phyloP scores from a whole-genome alignment of 2,797 vertebrate species.

The Percopsis omiscomaycus region DNA sequence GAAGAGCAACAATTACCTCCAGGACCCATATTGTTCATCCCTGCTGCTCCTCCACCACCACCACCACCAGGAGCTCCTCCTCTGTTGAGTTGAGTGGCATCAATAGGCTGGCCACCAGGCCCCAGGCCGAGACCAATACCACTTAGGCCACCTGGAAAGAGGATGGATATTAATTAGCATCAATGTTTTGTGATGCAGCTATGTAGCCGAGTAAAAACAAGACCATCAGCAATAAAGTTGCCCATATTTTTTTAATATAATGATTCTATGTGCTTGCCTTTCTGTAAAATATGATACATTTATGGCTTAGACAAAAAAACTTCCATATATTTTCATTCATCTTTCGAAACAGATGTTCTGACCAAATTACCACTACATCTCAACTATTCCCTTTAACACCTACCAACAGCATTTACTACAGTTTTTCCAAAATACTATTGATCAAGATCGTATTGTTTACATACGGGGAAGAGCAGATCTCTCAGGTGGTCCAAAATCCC shows the following conservation, averaged over 20 bases:
- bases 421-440: background rate
- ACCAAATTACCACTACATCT: background rate
- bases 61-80: conserved; percentile 80
- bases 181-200: too few species aligned
- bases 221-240: too few species aligned
- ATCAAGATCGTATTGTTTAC: conserved; percentile 44
- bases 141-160: conserved; percentile 88
- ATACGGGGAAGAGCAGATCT: conserved; percentile 92
- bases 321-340: too few species aligned
- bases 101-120: conserved; percentile 95
- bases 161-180: too few species aligned
- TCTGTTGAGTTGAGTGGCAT: conserved; percentile 91
- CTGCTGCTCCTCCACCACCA: conserved; percentile 56
- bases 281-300: too few species aligned
- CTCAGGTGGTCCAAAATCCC: conserved; percentile 92
- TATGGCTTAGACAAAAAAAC: too few species aligned
- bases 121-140: conserved; percentile 94
- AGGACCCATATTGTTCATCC: conserved; percentile 91
- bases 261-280: too few species aligned
- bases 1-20: conserved; percentile 78
- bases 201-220: too few species aligned
- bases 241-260: too few species aligned
- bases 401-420: background rate
- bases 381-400: background rate
- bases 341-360: too few species aligned